Percentiles rank a stretch among this genome's conserved stretches.
These are phyloP conservation scores for Mionectes macconnelli DNA, from an alignment of 2,113 vertebrate species.

Conservation along the genomic window DNA sequence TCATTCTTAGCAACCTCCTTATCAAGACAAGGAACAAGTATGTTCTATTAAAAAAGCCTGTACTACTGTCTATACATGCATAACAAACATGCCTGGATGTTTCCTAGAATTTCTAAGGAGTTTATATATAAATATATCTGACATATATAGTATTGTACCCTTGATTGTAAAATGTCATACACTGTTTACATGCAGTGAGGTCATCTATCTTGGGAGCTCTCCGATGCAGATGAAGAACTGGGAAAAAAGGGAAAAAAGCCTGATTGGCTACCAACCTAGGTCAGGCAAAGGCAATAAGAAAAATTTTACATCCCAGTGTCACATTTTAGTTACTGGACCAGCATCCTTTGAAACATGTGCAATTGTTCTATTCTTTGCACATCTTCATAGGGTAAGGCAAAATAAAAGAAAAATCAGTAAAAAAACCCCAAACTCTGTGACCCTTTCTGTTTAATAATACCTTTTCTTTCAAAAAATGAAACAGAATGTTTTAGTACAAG, in stretches of 20 bases:
- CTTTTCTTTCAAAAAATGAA: not conserved
- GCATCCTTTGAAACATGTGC: not conserved
- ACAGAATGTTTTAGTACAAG: not conserved
- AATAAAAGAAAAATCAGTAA: not conserved
- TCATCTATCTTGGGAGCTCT: not conserved
- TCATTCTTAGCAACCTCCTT: not conserved
- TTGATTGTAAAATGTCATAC: not conserved
- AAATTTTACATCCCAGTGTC: fast-evolving
- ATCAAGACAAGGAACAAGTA: not conserved
- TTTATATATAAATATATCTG: not conserved
- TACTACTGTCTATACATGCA: not conserved
- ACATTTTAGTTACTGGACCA: not conserved
- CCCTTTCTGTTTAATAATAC: not conserved
- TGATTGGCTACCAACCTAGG: not conserved
- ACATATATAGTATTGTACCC: not conserved
- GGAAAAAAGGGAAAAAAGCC: not conserved
- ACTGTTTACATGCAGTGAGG: not conserved
- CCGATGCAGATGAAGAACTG: not conserved
- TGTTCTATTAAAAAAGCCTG: not conserved
- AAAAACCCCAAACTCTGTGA: not conserved
- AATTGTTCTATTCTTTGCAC: not conserved
- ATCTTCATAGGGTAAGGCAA: not conserved
- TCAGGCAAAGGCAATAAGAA: not conserved
- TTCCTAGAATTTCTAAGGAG: not conserved
- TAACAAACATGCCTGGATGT: not conserved